Evolutionary conservation across 2,797 vertebrate species (phyloP), one percentile per base, ranked within the genome.

Genomic region (Semaprochilodus insignis): DNA sequence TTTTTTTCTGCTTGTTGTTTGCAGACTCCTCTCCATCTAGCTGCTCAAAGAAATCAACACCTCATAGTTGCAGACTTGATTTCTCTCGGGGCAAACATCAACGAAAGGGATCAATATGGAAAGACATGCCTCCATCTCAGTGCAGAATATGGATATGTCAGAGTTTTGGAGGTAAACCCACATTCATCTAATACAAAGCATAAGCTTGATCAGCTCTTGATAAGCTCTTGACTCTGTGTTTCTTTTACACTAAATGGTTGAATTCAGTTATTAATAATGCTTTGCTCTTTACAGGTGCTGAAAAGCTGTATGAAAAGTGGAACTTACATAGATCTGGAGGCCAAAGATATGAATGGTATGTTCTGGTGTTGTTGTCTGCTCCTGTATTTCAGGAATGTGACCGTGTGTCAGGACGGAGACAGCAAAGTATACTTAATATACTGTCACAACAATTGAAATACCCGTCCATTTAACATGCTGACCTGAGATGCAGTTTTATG

Each of bases 41-140:
- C 97, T n/a, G 95, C 95, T 0, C 91, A 95, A 85, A 95, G 92
- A 88, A 97, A 97, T 88, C 95, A 97, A 6, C 95, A 96, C 65
- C 90, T 96, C 60, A 95, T 97, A 86, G 95, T 96, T 75, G 90
- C 91, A 0, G 96, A 97, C 86, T 91, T 97, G 83, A 94, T 97
- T 82, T 80, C 57, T 10, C 85, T 96, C 14, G 96, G 96, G 13
- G 96, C 96, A 48, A 89, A 91, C 0, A 76, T 96, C 85, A 96
- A 96, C 0, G 91, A 90, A 67, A 94, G 76, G 3, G 95, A 97
- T 87, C 79, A 67, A 1, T 84, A 67, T 0, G 95, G 95, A 52
- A 97, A 94, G 90, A 96, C 96, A 0, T 95, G 96, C 0, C 93
- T 97, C 17, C 96, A 97, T 54, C 92, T 97, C 55, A 94, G 96